Evolutionary conservation across 2,888 invertebrate species (phyloP), one percentile per base, ranked within the genome.

Genomic region (Petrolisthes manimaculis): DNA sequence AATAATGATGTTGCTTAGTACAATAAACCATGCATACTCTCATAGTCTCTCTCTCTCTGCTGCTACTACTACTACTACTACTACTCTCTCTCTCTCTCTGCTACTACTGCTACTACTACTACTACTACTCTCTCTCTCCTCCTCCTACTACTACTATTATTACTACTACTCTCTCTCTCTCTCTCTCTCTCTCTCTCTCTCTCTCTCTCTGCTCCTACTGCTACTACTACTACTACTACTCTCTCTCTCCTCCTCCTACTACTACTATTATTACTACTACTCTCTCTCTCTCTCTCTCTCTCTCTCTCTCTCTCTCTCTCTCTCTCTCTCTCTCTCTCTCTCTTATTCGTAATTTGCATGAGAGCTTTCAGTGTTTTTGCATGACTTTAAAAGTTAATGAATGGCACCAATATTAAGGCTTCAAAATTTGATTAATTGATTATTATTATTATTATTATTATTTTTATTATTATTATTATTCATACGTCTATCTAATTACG

Each of bases 81-180:
- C 37, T 3, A 24, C 54, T 81, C 54, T n/a, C n/a, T 53, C 54
- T 5, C 21, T 9, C 9, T 3, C 55, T 24, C 5, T 67, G 9
- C n/a, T 21, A 4, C 67, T 14, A 1, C 51, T 71, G 3, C 18
- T 78, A 54, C 55, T 61, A 54, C 9, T 53, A 53, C 67, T 77
- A 75, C 83, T 75, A 78, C 37, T 24, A 55, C 77, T 77, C n/a
- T 12, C n/a, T 71, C 21, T 54, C 55, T 81, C 37, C 5, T 67
- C 24, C n/a, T 21, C 24, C 67, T 14, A 1, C 37, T 77, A 54
- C 54, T 78, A 12, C 12, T 78, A 4, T 54, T 14, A 12, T 53
- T 78, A 12, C 54, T 78, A 14, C 53, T 53, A 14, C 9, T 71
- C 71, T n/a, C 53, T 54, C 54, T 54, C 78, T 53, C 18, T 71